Evolutionary conservation across 2,113 vertebrate species (phyloP).

Genomic region (Cinclus cinclus): DNA sequence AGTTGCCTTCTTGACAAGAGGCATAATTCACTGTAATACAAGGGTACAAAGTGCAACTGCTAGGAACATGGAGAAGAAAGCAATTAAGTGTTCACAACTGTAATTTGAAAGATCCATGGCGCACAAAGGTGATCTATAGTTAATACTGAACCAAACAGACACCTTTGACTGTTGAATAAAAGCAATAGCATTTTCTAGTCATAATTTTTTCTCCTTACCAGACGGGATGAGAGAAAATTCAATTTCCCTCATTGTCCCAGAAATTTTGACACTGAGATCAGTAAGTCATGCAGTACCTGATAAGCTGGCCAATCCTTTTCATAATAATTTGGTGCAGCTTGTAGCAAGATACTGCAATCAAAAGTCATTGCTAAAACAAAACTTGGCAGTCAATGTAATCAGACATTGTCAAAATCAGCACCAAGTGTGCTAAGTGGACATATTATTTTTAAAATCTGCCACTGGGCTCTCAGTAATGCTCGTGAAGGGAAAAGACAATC

Average conservation of each 20-base stretch:
- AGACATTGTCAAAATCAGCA: constrained; percentile 29
- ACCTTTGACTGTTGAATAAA: constrained; percentile 3
- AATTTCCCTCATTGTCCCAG: not conserved
- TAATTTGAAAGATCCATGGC: constrained; percentile 11
- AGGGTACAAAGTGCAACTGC: not conserved
- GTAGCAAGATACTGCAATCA: constrained; percentile 47
- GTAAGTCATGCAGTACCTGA: not conserved
- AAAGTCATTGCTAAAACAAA: constrained; percentile 25
- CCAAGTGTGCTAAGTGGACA: not conserved
- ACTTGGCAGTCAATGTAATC: constrained; percentile 47
- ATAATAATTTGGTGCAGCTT: not conserved
- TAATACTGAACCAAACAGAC: constrained; percentile 6
- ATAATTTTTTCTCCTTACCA: not conserved
- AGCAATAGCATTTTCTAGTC: not conserved
- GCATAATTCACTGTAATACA: constrained; percentile 29
- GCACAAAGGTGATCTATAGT: constrained; percentile 28
- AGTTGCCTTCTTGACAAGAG: constrained; percentile 15
- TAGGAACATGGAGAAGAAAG: constrained; percentile 23
- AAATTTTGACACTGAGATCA: not conserved
- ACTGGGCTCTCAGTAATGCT: not conserved
- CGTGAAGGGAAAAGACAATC: constrained; percentile 36
- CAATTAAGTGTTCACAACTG: constrained; percentile 32
- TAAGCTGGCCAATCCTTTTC: not conserved
- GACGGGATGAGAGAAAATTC: not conserved
- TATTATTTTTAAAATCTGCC: constrained; percentile 29